Evolutionary conservation across 2,797 vertebrate species (phyloP).

Genomic region (Capromys pilorides): DNA sequence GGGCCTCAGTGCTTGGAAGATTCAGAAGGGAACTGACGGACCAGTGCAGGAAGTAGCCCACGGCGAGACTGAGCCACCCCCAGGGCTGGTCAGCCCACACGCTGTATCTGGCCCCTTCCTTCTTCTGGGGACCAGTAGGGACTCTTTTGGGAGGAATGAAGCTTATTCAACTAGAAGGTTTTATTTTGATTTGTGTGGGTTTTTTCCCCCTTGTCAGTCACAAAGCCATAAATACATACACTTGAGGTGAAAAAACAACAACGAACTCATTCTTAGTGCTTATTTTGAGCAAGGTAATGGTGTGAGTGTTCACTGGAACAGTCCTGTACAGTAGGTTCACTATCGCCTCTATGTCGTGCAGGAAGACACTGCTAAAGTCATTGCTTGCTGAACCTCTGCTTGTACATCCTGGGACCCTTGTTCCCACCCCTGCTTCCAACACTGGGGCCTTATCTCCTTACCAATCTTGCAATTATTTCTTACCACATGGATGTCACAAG

Average conservation of each 20-base stretch:
- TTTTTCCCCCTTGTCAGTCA: not conserved
- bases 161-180: conserved; percentile 38
- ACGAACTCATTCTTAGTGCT: not conserved
- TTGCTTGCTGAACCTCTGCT: not conserved
- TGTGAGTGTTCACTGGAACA: not conserved
- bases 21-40: not conserved
- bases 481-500: conserved; percentile 15
- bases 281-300: not conserved
- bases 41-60: not conserved
- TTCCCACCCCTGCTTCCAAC: not conserved
- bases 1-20: not conserved
- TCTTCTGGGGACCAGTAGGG: not conserved
- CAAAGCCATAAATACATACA: conserved; percentile 14
- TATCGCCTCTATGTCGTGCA: not conserved
- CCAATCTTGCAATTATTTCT: not conserved
- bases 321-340: not conserved
- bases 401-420: not conserved
- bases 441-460: not conserved
- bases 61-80: not conserved
- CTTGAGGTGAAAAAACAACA: not conserved
- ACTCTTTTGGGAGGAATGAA: not conserved
- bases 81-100: not conserved
- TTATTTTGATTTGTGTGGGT: not conserved
- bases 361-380: not conserved
- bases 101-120: not conserved